Evolutionary conservation across 1,140 invertebrate species (phyloP).

Genomic region (Sarcophaga bullata): DNA sequence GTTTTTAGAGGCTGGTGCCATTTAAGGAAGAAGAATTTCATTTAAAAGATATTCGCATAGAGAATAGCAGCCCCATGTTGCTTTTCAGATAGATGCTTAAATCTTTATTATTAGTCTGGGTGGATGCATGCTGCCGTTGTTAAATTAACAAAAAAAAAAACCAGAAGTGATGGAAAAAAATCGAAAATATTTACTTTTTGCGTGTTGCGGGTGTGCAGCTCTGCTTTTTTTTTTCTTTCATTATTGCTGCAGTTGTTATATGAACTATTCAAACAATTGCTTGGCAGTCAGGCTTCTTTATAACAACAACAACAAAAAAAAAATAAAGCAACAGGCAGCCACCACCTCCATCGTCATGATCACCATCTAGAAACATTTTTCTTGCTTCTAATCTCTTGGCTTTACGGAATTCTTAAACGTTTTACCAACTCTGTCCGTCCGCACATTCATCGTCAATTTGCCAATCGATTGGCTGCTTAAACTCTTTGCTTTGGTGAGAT

Average conservation of each 20-base stretch:
- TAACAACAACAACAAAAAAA: too few species aligned
- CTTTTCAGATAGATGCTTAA: too few species aligned
- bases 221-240: background rate
- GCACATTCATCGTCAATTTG: constrained; percentile 2
- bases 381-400: background rate
- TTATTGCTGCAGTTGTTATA: too few species aligned
- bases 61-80: background rate
- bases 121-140: too few species aligned
- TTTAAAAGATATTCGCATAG: background rate
- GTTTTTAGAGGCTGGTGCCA: background rate
- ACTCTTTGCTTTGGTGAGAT: constrained; percentile 7
- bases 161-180: too few species aligned
- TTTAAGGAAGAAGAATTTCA: constrained; percentile 14
- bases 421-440: background rate
- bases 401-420: constrained; percentile 24
- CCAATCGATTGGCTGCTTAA: constrained; percentile 20
- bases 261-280: constrained; percentile 10
- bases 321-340: background rate
- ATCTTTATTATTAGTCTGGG: too few species aligned
- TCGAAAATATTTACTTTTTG: background rate
- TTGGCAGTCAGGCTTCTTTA: background rate
- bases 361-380: background rate
- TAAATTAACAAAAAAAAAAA: too few species aligned
- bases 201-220: constrained; percentile 14
- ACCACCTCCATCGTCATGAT: background rate